These are phyloP conservation scores for Heterodera carotae DNA, from an alignment of 1,140 invertebrate species.

Conservation along the genomic window DNA sequence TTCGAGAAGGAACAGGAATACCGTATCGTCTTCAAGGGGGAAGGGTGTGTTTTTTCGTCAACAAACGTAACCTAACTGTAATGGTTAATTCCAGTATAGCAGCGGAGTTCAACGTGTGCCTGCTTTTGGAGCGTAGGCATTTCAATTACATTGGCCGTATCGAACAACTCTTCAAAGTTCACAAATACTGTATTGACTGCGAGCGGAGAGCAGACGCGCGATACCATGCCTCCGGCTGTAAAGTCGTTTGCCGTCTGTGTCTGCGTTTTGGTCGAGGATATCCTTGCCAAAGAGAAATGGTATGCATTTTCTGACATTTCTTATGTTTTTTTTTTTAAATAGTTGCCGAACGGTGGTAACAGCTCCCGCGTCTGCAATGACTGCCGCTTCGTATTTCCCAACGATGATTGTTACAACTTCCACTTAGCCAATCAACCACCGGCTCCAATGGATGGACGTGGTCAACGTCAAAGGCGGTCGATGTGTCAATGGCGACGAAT, in stretches of 20 bases:
- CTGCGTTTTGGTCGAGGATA: too few relatives aligned
- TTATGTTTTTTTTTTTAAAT: too few relatives aligned
- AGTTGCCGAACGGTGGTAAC: background rate
- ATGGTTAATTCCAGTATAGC: too few relatives aligned
- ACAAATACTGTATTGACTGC: too few relatives aligned
- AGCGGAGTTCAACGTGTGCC: background rate
- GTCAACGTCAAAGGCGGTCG: background rate
- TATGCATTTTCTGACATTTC: background rate
- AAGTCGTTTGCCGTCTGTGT: too few relatives aligned
- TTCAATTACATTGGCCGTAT: background rate
- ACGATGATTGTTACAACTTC: background rate
- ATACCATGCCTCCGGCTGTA: too few relatives aligned
- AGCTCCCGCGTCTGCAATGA: background rate
- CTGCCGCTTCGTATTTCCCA: conserved; percentile 18
- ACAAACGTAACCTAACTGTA: too few relatives aligned
- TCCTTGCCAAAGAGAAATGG: background rate
- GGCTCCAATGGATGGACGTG: background rate
- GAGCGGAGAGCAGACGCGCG: too few relatives aligned
- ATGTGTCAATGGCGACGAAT: conserved; percentile 8
- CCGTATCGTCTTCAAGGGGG: too few relatives aligned
- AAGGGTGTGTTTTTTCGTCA: too few relatives aligned
- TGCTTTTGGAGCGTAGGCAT: background rate
- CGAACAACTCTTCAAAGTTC: too few relatives aligned
- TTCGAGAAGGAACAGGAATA: too few relatives aligned
- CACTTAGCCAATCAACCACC: background rate